Base-by-base conservation (phyloP, 2,888 invertebrate genomes). In the Idaea dimidiata region DNA sequence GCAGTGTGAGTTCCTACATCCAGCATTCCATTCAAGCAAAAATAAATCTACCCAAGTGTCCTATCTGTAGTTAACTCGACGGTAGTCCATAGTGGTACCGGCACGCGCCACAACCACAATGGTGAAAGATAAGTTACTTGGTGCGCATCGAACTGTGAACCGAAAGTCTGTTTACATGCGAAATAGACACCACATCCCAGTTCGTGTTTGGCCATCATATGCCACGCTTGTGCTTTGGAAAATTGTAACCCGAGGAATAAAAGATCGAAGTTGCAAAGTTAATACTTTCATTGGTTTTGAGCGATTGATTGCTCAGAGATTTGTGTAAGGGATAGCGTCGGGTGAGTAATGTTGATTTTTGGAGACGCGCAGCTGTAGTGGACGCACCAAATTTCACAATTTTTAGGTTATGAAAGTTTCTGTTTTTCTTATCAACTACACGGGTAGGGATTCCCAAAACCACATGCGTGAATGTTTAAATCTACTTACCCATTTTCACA, bases 61-160 rank as follows among this genome's bases (percentile, higher is more conserved):
- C 68, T 75, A 69, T 88, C 89, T 89, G 74, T 68, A 70, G 62
- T n/a, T 33, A 17, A 55, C 32, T 43, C 43, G 14, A 43, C 10
- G 43, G 43, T 43, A 14, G 43, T 43, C 10, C 54, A 60, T 56
- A 18, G 59, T 61, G 62, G 56, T 58, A 62, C 63, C 77, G 83
- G 88, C 89, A 87, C 87, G 87, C 84, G 88, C 89, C 83, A 91
- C 90, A 90, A 90, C 87, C 83, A 90, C 92, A 92, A 92, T 92
- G 91, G 92, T 92, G 92, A 92, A 92, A 92, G 92, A 92, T 87
- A 91, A 88, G 87, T 91, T 88, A 86, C 91, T 87, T 92, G 91
- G 87, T 88, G 92, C 85, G 92, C 89, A 92, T 90, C 92, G 91
- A 89, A 81, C 83, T 88, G 90, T 91, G 89, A 91, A 91, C 91